phyloP scores from a whole-genome alignment of 2,888 invertebrate species.

The Rutpela maculata region DNA sequence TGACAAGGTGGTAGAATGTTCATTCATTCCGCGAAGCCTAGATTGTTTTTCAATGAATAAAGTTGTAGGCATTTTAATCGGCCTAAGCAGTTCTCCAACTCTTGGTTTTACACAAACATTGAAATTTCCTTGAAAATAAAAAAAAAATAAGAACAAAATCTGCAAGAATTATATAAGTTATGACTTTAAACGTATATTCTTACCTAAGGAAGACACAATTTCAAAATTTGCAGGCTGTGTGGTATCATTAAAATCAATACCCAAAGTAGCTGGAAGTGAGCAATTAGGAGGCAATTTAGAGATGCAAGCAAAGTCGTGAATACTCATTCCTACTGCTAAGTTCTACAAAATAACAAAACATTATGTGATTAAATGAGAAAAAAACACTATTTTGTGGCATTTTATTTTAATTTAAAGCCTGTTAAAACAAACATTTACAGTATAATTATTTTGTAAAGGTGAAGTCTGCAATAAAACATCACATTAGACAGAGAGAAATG shows the following conservation, averaged over 20 bases:
- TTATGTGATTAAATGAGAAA: not conserved
- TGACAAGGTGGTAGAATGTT: constrained; percentile 77
- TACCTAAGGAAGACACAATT: constrained; percentile 80
- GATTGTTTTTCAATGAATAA: constrained; percentile 85
- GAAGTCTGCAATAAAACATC: too few relatives aligned
- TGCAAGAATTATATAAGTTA: not conserved
- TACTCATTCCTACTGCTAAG: constrained; percentile 82
- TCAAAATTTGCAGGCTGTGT: constrained; percentile 91
- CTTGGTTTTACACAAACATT: constrained; percentile 84
- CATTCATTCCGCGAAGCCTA: constrained; percentile 94
- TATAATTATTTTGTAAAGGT: too few relatives aligned
- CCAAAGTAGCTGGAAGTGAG: constrained; percentile 82
- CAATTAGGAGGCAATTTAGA: constrained; percentile 79
- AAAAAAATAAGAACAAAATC: not conserved
- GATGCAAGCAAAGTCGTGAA: constrained; percentile 86
- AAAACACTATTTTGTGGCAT: too few relatives aligned
- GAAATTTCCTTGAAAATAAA: constrained; percentile 75
- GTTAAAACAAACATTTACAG: too few relatives aligned
- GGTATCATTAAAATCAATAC: constrained; percentile 95
- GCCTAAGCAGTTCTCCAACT: constrained; percentile 91
- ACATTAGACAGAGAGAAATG: too few relatives aligned
- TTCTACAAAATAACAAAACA: constrained; percentile 72
- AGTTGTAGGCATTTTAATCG: constrained; percentile 84
- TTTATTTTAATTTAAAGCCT: too few relatives aligned
- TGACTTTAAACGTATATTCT: constrained; percentile 29